Evolutionary conservation across 37 sponge, comb jelly and placozoan species (phyloP).

Genomic region (Diacarnus erythraeanus): DNA sequence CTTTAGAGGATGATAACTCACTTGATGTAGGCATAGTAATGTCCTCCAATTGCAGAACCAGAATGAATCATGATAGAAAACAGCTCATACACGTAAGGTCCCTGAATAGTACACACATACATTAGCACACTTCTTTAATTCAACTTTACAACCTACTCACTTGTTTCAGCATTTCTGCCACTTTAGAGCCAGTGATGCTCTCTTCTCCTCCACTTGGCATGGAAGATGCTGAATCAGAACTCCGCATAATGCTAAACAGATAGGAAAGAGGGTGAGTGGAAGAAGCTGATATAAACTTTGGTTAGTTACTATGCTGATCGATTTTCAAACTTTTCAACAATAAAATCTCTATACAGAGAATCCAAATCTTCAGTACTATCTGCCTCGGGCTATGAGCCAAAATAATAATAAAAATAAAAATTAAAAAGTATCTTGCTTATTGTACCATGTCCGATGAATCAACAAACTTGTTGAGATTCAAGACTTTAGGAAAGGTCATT

Average conservation of each 20-base stretch:
- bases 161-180: constrained; percentile 9
- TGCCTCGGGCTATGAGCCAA: not conserved
- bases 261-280: too few species aligned
- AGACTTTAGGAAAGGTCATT: constrained; percentile 83
- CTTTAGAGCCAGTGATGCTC: not conserved
- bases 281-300: too few species aligned
- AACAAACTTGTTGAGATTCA: constrained; percentile 76
- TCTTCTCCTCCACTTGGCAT: not conserved
- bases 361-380: constrained; percentile 2
- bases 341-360: constrained; percentile 23
- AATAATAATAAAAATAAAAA: too few species aligned
- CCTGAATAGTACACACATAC: constrained; percentile 40
- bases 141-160: too few species aligned
- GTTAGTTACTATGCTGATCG: not conserved
- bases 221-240: not conserved
- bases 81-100: constrained; percentile 87
- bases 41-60: constrained; percentile 94
- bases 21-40: constrained; percentile 98
- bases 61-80: constrained; percentile 96
- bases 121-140: not conserved
- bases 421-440: too few species aligned
- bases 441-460: constrained; percentile 4
- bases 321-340: constrained; percentile 39
- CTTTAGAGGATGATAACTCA: constrained; percentile 31
- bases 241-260: too few species aligned